phyloP scores from a whole-genome alignment of 1,140 invertebrate species.

The Drosophila punjabiensis region DNA sequence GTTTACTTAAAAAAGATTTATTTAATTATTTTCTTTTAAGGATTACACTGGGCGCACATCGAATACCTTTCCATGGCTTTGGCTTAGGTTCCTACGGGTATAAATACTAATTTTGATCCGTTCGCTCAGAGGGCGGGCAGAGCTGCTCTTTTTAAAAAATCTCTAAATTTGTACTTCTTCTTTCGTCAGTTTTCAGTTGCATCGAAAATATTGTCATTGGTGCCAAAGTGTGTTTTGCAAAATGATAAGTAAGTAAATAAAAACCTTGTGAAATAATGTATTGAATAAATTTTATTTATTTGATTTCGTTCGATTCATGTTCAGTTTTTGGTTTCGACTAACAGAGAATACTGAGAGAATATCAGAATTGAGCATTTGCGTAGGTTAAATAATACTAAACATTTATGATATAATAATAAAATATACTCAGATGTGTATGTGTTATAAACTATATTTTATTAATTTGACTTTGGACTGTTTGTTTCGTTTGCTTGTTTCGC shows the following conservation, averaged over 20 bases:
- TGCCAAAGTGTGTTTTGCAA: constrained; percentile 47
- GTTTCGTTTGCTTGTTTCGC: constrained; percentile 49
- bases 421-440: constrained; percentile 26
- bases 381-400: constrained; percentile 54
- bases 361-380: constrained; percentile 18
- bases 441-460: constrained; percentile 68
- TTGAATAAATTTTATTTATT: constrained; percentile 61
- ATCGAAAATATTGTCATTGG: constrained; percentile 81
- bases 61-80: constrained; percentile 25
- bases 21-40: constrained; percentile 11
- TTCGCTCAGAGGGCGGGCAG: constrained; percentile 60
- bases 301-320: constrained; percentile 33
- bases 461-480: constrained; percentile 77
- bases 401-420: constrained; percentile 42
- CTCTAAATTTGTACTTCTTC: constrained; percentile 79
- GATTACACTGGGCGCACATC: constrained; percentile 53
- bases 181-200: constrained; percentile 60
- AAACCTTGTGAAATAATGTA: constrained; percentile 21
- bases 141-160: constrained; percentile 53
- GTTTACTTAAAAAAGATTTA: constrained; percentile 27
- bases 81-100: constrained; percentile 15
- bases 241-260: constrained; percentile 30
- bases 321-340: constrained; percentile 45
- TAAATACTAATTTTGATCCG: constrained; percentile 74
- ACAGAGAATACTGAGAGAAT: constrained; percentile 33